Conservation (phyloP, 2,888 invertebrate species). For the Nemurella pictetii region DNA sequence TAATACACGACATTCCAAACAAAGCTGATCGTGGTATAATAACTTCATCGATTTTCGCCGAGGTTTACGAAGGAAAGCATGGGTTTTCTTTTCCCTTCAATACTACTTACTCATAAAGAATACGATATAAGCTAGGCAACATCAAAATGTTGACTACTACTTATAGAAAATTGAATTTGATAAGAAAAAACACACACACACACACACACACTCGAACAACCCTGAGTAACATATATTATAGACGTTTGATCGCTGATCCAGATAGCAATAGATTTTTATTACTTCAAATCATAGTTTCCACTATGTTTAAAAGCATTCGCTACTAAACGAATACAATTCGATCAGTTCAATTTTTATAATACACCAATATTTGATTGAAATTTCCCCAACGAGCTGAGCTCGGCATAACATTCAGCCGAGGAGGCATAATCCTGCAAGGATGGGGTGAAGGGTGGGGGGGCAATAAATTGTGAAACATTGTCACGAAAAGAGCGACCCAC, state of each 20-base stretch:
- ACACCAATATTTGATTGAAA: neutral
- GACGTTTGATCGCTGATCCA: neutral
- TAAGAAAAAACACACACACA: neutral
- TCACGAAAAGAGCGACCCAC: neutral
- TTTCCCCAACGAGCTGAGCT: neutral
- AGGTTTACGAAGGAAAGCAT: neutral
- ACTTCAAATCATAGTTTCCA: slow-evolving; percentile 1
- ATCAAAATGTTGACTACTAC: neutral
- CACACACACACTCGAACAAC: neutral
- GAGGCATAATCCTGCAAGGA: neutral
- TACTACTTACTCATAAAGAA: neutral
- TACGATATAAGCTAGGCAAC: neutral
- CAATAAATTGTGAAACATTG: neutral
- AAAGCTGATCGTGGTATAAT: neutral
- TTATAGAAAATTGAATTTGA: neutral
- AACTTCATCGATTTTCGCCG: neutral
- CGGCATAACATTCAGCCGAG: neutral
- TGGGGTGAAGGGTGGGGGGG: neutral
- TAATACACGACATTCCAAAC: neutral
- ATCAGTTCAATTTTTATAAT: neutral
- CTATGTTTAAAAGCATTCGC: neutral
- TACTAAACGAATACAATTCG: neutral
- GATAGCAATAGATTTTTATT: slow-evolving; percentile 13
- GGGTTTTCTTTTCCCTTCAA: neutral
- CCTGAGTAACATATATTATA: neutral